A percentile compares a stretch with the other conserved stretches of the same genome.
These are phyloP conservation scores for Drosophila busckii DNA, from an alignment of 1,140 invertebrate species.

Conservation along the genomic window DNA sequence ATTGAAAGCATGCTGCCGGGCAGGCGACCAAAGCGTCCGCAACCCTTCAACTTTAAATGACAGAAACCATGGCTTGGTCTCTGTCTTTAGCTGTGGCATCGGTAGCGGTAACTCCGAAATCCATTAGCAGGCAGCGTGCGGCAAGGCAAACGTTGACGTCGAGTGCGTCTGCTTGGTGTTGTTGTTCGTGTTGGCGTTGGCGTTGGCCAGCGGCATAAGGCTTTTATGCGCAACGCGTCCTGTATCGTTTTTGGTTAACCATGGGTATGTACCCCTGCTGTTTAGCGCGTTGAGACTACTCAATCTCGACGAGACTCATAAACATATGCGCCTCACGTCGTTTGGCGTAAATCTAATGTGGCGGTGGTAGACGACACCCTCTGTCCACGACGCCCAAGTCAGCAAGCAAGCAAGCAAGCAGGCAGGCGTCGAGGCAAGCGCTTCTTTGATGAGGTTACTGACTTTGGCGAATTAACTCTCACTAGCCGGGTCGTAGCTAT, in stretches of 20 bases:
- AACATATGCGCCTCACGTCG: constrained; percentile 78
- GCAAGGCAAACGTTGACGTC: constrained; percentile 18
- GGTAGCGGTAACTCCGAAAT: constrained; percentile 55
- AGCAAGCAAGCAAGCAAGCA: constrained; percentile 13
- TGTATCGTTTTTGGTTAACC: constrained; percentile 75
- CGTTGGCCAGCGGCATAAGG: constrained; percentile 38
- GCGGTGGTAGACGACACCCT: constrained; percentile 34
- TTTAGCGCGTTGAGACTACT: constrained; percentile 31
- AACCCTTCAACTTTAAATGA: constrained; percentile 59
- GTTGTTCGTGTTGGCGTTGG: too few species aligned
- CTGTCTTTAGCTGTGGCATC: constrained; percentile 19
- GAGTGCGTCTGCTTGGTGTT: too few species aligned
- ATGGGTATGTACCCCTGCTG: constrained; percentile 67
- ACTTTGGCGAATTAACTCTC: constrained; percentile 76
- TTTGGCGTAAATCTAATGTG: constrained; percentile 76
- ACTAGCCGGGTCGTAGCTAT: constrained; percentile 16
- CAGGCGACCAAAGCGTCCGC: constrained; percentile 35
- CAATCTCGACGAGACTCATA: constrained; percentile 76
- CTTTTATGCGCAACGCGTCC: constrained; percentile 75
- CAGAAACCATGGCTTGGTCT: constrained; percentile 17
- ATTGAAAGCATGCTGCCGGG: constrained; percentile 70
- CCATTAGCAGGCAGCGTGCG: constrained; percentile 73
- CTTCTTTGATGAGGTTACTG: constrained; percentile 77
- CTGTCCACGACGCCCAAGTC: constrained; percentile 1
- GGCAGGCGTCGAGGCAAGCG: constrained; percentile 56